phyloP scores from a whole-genome alignment of 2,113 vertebrate genomes.

The Dipodomys stephensi region DNA sequence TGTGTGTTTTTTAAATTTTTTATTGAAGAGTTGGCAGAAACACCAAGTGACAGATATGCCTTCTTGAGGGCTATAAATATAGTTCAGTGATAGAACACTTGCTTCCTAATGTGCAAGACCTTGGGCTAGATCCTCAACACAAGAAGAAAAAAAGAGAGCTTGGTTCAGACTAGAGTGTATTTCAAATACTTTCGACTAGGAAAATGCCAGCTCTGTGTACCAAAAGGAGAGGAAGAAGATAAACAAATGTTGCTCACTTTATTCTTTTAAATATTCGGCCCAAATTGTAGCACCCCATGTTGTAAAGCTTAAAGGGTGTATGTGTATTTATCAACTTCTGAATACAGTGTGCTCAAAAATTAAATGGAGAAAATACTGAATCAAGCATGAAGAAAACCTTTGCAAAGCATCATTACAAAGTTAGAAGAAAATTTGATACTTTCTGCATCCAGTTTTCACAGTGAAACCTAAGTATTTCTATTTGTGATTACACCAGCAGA shows the following conservation, averaged over 20 bases:
- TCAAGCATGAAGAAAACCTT: constrained; percentile 43
- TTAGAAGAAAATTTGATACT: constrained; percentile 53
- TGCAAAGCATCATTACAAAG: constrained; percentile 59
- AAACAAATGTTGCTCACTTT: neutral
- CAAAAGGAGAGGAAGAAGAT: neutral
- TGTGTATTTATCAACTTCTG: constrained; percentile 58
- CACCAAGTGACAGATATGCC: neutral
- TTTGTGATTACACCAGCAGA: constrained; percentile 68
- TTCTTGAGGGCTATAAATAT: neutral
- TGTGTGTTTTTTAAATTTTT: constrained; percentile 6
- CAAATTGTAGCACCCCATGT: neutral
- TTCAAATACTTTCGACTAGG: neutral
- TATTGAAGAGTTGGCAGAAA: constrained; percentile 41
- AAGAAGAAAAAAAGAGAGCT: too few relatives aligned
- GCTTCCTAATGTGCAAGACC: too few relatives aligned
- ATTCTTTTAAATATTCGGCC: neutral
- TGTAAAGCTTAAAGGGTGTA: constrained; percentile 2
- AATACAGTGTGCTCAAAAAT: constrained; percentile 78
- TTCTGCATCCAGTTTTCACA: constrained; percentile 67
- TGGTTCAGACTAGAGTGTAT: too few relatives aligned
- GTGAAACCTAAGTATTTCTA: constrained; percentile 57
- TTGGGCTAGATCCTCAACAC: too few relatives aligned
- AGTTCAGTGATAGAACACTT: too few relatives aligned
- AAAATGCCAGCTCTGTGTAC: neutral
- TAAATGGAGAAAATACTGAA: neutral